Conservation (phyloP, 2,797 vertebrate genomes). For the Girardinus metallicus region DNA sequence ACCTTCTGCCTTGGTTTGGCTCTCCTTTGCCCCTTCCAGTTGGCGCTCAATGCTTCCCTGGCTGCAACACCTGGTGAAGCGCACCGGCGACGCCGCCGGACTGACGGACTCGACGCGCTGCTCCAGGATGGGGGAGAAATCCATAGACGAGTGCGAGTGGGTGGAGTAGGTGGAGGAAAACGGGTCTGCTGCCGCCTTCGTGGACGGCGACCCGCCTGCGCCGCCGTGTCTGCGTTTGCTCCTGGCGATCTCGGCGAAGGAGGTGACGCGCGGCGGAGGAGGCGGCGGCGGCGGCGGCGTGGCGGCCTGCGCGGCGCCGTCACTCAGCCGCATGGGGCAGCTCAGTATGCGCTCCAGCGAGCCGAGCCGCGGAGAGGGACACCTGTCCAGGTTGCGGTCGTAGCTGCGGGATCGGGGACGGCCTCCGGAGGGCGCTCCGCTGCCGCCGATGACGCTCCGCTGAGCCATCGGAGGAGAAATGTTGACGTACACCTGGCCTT, state of each 20-base stretch:
- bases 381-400: conserved; percentile 90
- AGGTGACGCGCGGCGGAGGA: conserved; percentile 86
- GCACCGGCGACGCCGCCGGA: conserved; percentile 79
- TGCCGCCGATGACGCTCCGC: conserved; percentile 57
- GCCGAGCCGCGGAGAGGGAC: conserved; percentile 83
- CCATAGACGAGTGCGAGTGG: conserved; percentile 88
- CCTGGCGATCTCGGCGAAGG: conserved; percentile 93
- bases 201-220: conserved; percentile 76
- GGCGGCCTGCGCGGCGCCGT: conserved; percentile 64
- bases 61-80: conserved; percentile 83
- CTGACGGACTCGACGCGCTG: conserved; percentile 71
- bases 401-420: conserved; percentile 94
- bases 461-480: conserved; percentile 82
- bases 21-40: conserved; percentile 57
- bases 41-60: conserved; percentile 71
- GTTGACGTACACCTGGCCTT: conserved; percentile 94
- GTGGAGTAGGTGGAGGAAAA: conserved; percentile 86
- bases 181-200: conserved; percentile 81
- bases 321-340: conserved; percentile 92
- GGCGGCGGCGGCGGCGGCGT: conserved; percentile 76
- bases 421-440: conserved; percentile 40
- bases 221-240: conserved; percentile 83
- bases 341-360: conserved; percentile 96
- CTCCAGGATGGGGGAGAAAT: conserved; percentile 89
- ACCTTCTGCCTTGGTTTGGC: conserved; percentile 76